phyloP scores from a whole-genome alignment of 2,113 vertebrate genomes.

The Haplotaxodon microlepis region DNA sequence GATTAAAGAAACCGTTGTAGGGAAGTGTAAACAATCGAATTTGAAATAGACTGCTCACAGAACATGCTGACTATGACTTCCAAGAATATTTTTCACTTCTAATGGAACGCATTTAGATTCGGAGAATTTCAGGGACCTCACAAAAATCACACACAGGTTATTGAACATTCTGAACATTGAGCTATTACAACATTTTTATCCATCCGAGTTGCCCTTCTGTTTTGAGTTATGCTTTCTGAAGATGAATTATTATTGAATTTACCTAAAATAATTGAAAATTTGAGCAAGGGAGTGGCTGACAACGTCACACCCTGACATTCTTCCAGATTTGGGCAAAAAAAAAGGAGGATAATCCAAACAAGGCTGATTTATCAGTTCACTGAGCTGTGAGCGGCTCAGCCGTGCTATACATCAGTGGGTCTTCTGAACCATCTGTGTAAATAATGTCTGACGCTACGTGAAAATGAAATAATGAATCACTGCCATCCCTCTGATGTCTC shows the following conservation, averaged over 20 bases:
- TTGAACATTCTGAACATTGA: neutral
- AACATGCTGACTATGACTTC: neutral
- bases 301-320: neutral
- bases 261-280: neutral
- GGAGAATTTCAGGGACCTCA: neutral
- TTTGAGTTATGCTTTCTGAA: neutral
- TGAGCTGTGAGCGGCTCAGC: conserved; percentile 18
- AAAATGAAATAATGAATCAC: conserved; percentile 42
- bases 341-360: neutral
- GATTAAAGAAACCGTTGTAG: neutral
- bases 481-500: conserved; percentile 7
- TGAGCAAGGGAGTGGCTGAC: neutral
- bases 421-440: conserved; percentile 38
- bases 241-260: neutral
- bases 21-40: neutral
- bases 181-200: neutral
- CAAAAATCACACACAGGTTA: neutral
- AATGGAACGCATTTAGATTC: neutral
- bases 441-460: neutral
- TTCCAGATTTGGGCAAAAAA: neutral
- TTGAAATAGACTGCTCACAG: neutral
- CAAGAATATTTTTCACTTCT: neutral
- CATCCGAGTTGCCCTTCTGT: neutral
- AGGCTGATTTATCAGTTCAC: neutral
- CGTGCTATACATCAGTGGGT: conserved; percentile 11